Percentiles rank a stretch among this genome's conserved stretches.
These are phyloP conservation scores for Ylistrum balloti DNA, from an alignment of 1,140 invertebrate genomes.

Conservation along the genomic window DNA sequence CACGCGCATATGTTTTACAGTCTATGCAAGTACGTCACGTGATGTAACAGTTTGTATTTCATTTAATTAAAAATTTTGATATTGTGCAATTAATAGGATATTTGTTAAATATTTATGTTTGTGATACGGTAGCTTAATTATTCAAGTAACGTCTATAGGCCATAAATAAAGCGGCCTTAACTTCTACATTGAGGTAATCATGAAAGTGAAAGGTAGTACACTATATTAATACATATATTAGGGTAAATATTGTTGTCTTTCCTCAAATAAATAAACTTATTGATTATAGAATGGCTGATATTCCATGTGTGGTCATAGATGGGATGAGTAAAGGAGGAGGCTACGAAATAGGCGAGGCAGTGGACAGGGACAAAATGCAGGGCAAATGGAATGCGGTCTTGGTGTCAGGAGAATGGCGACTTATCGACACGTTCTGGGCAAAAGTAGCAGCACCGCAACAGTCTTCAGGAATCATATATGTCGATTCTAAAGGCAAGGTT, in stretches of 20 bases:
- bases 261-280: no score
- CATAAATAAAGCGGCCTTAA: no score
- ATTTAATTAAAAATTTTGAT: no score
- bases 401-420: slow-evolving; percentile 66
- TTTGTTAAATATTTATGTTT: no score
- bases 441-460: slow-evolving; percentile 41
- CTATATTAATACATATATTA: no score
- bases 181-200: no score
- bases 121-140: no score
- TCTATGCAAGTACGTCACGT: slow-evolving; percentile 61
- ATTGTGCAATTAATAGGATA: no score
- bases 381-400: slow-evolving; percentile 71
- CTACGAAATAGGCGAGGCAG: slow-evolving; percentile 62
- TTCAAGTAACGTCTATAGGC: no score
- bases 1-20: slow-evolving; percentile 65
- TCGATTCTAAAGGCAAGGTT: slow-evolving; percentile 24
- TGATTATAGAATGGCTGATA: slow-evolving; percentile 59
- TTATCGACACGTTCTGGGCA: slow-evolving; percentile 68
- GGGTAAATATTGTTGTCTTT: no score
- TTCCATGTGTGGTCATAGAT: slow-evolving; percentile 63
- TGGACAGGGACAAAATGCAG: slow-evolving; percentile 54
- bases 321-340: slow-evolving; percentile 64
- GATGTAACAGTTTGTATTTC: no score
- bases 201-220: no score
- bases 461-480: slow-evolving; percentile 8